Percentiles rank a stretch among this genome's conserved stretches.
Conservation (phyloP, 2,888 invertebrate genomes). For the Atherix ibis region DNA sequence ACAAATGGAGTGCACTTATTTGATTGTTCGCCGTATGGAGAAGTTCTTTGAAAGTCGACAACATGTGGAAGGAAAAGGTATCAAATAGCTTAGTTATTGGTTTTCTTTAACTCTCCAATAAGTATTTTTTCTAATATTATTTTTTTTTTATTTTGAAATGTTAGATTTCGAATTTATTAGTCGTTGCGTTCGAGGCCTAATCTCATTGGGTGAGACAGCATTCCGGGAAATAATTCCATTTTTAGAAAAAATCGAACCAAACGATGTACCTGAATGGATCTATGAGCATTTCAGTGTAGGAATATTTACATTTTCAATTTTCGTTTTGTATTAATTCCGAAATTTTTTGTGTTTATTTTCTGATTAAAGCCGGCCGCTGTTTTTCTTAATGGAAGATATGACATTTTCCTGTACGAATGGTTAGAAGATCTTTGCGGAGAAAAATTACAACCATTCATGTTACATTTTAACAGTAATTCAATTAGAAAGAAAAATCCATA, state of each 20-base stretch:
- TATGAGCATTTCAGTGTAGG: slow-evolving; percentile 22
- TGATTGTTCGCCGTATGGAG: slow-evolving; percentile 21
- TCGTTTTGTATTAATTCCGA: neutral
- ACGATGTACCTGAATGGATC: slow-evolving; percentile 20
- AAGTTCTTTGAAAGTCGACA: slow-evolving; percentile 23
- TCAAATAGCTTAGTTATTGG: no score
- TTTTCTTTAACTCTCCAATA: no score
- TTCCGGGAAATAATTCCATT: slow-evolving; percentile 29
- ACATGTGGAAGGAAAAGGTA: slow-evolving; percentile 20
- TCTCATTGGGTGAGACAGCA: slow-evolving; percentile 27
- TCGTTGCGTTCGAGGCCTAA: slow-evolving; percentile 23
- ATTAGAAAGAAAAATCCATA: neutral
- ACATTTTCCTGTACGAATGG: slow-evolving; percentile 31
- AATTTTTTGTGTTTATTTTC: slow-evolving; percentile 2
- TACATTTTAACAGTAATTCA: slow-evolving; percentile 22
- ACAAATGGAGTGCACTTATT: slow-evolving; percentile 25
- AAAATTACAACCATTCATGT: slow-evolving; percentile 26
- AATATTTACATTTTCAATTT: slow-evolving; percentile 1
- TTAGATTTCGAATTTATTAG: slow-evolving; percentile 27
- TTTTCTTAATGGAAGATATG: slow-evolving; percentile 24
- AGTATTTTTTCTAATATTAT: no score
- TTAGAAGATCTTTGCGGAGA: slow-evolving; percentile 25
- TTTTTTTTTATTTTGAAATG: no score
- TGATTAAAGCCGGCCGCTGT: slow-evolving; percentile 20
- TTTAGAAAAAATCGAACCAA: slow-evolving; percentile 22